Conservation (phyloP, 2,113 vertebrate species). For the Chaetodon auriga region DNA sequence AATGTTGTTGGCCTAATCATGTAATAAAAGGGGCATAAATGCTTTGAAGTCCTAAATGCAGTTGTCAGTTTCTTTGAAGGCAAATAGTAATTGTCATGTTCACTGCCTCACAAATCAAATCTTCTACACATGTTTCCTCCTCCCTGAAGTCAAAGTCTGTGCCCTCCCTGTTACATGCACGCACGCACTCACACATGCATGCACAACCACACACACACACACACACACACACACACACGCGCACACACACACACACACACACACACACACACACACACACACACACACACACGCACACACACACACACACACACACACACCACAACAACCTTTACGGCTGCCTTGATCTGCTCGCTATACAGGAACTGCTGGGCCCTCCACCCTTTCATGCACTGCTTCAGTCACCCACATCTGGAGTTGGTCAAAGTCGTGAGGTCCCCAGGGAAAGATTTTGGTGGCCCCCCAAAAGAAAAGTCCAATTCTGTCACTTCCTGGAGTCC, state of each 20-base stretch:
- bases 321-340: conserved; percentile 59
- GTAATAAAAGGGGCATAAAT: conserved; percentile 80
- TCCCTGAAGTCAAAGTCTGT: conserved; percentile 54
- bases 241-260: conserved; percentile 31
- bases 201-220: conserved; percentile 22
- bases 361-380: conserved; percentile 50
- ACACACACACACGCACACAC: conserved; percentile 34
- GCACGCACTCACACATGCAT: conserved; percentile 4
- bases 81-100: conserved; percentile 84
- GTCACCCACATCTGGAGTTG: conserved; percentile 71
- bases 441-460: conserved; percentile 52
- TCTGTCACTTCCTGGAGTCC: conserved; percentile 62
- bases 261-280: conserved; percentile 21
- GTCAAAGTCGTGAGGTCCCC: conserved; percentile 54
- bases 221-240: conserved; percentile 28
- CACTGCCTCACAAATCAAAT: conserved; percentile 83
- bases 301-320: conserved; percentile 39
- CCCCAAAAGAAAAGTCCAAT: conserved; percentile 42
- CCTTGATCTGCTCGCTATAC: conserved; percentile 67
- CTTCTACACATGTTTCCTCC: conserved; percentile 76
- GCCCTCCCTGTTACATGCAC: conserved; percentile 24
- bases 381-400: conserved; percentile 58
- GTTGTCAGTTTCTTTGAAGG: conserved; percentile 85
- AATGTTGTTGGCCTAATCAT: conserved; percentile 76
- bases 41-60: conserved; percentile 84